Conservation (phyloP, 2,888 invertebrate genomes). For the Acleris cristana region DNA sequence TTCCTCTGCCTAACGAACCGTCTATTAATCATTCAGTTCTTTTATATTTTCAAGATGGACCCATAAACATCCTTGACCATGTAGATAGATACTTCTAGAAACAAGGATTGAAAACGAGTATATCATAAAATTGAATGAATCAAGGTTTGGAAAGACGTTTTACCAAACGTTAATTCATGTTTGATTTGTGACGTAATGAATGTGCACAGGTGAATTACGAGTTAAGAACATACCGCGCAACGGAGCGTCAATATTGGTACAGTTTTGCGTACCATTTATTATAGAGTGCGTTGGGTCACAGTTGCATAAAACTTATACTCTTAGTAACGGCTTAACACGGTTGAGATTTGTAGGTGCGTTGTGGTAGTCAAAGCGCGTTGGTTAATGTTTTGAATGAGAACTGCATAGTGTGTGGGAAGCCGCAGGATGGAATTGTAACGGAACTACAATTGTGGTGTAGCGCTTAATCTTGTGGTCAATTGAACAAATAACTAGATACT, state of each 20-base stretch:
- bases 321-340: neutral
- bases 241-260: constrained; percentile 33
- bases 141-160: constrained; percentile 12
- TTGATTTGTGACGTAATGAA: constrained; percentile 29
- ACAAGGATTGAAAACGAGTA: no score
- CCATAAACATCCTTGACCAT: no score
- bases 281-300: constrained; percentile 1
- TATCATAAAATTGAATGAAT: constrained; percentile 5
- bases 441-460: constrained; percentile 20
- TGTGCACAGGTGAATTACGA: constrained; percentile 33
- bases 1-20: constrained; percentile 18
- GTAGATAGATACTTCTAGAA: no score
- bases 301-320: constrained; percentile 2
- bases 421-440: constrained; percentile 25
- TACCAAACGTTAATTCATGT: constrained; percentile 12
- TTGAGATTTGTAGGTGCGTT: neutral
- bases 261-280: constrained; percentile 24
- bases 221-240: constrained; percentile 22
- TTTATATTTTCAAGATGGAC: no score
- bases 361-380: constrained; percentile 4
- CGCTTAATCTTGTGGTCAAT: constrained; percentile 18
- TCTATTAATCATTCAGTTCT: constrained; percentile 13
- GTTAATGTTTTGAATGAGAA: constrained; percentile 28
- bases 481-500: constrained; percentile 1
- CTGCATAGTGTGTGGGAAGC: constrained; percentile 35